Base-by-base conservation (phyloP, 2,113 vertebrate genomes). In the Cryptoleucopteryx plumbea region DNA sequence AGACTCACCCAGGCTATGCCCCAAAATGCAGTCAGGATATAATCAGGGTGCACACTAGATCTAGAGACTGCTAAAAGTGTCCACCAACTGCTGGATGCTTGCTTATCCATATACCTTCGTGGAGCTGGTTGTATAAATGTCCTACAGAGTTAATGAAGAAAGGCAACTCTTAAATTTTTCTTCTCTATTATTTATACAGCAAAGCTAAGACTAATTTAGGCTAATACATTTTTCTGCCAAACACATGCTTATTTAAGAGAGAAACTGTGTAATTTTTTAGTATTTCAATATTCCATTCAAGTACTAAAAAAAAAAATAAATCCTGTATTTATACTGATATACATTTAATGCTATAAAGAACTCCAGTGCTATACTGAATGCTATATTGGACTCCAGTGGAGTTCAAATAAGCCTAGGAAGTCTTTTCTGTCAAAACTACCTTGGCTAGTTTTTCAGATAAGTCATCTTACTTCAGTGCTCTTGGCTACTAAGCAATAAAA, bases 91-190 rank as follows among this genome's bases (percentile, higher is more conserved):
- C 61, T 34, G 14, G 11, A 16, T 18, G 8, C 27, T 63, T 16
- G 11, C 5, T 23, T 52, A 17, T 18, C 43, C 45, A 17, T 19
- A 3, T 17, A 29, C 31, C 10, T 25, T 32, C 5, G 26, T 2
- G 1, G 2, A 70, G 19, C 2, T 62, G 16, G 8, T 40, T 1
- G 0, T 43, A 29, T 18, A 66, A 31, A 26, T 11, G 6, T 63
- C 34, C 18, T 59, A 36, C 22, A 9, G 9, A 36, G 34, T 5
- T 52, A 15, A 8, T 16, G 36, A 80, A 20, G 20, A 70, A 70
- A 50, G 36, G 11, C 16, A 74, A n/a, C 26, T n/a, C 27, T 47
- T 32, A 21, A 27, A 13, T 4, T 25, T 63, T 53, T 53, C n/a
- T 36, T 68, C 47, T 56, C 8, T 58, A 27, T 40, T 52, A 45